phyloP scores from a whole-genome alignment of 2,888 invertebrate species.

The Ophraella communa region DNA sequence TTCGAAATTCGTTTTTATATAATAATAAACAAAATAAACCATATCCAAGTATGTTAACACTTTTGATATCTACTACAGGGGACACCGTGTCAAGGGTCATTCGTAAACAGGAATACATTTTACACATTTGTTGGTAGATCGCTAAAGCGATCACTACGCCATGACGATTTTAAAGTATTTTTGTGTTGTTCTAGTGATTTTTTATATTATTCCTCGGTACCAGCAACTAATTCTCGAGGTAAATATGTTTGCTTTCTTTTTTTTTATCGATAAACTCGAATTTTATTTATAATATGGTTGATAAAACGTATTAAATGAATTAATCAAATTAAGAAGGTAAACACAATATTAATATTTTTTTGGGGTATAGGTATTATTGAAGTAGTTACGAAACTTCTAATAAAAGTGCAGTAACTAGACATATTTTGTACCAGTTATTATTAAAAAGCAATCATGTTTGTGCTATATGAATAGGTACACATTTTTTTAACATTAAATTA shows the following conservation, averaged over 20 bases:
- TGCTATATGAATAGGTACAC: no score
- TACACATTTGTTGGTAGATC: slow-evolving; percentile 51
- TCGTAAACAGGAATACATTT: slow-evolving; percentile 53
- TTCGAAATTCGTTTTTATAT: slow-evolving; percentile 22
- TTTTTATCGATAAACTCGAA: slow-evolving; percentile 18
- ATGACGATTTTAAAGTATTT: slow-evolving; percentile 34
- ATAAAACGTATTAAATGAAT: slow-evolving; percentile 12
- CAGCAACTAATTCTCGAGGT: slow-evolving; percentile 26
- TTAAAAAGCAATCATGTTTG: no score
- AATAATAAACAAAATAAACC: slow-evolving; percentile 10
- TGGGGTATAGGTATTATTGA: no score
- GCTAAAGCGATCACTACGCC: slow-evolving; percentile 49
- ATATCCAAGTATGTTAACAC: slow-evolving; percentile 25
- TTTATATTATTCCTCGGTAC: slow-evolving; percentile 19
- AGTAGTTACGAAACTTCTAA: no score
- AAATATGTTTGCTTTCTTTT: slow-evolving; percentile 21
- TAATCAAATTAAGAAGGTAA: no score
- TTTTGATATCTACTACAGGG: slow-evolving; percentile 42
- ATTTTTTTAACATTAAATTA: no score
- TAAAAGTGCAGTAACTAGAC: no score
- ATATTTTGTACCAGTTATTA: no score
- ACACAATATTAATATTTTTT: no score
- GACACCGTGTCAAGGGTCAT: slow-evolving; percentile 52
- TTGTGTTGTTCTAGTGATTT: slow-evolving; percentile 35
- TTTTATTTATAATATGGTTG: slow-evolving; percentile 15